Conservation (phyloP, 2,888 invertebrate genomes). For the Cryptosula pallasiana region DNA sequence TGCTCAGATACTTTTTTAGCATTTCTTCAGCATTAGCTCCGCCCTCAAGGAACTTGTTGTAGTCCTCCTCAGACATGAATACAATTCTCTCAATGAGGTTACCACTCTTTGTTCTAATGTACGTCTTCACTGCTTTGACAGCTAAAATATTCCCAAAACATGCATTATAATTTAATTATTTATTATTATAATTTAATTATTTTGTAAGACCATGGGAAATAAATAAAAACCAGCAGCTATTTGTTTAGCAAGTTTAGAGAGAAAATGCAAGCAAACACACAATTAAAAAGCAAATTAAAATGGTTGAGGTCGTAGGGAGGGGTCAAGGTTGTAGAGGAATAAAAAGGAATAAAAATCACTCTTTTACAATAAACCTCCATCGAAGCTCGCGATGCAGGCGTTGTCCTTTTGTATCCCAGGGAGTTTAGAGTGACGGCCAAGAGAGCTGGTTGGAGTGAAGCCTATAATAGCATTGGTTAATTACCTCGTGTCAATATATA, state of each 20-base stretch:
- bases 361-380: background rate
- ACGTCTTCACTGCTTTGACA: slow-evolving; percentile 34
- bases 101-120: slow-evolving; percentile 36
- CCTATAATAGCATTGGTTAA: background rate
- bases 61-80: slow-evolving; percentile 36
- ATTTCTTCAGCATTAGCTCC: slow-evolving; percentile 30
- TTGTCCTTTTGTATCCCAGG: background rate
- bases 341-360: background rate
- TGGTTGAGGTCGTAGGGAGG: too few species aligned
- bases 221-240: too few species aligned
- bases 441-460: background rate
- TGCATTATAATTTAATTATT: too few species aligned
- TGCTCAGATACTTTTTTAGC: slow-evolving; percentile 42
- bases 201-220: too few species aligned
- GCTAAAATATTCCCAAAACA: too few species aligned
- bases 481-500: too few species aligned
- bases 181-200: too few species aligned
- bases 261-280: too few species aligned
- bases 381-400: background rate
- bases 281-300: too few species aligned
- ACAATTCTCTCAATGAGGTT: slow-evolving; percentile 33
- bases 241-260: too few species aligned
- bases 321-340: too few species aligned
- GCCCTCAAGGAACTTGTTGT: slow-evolving; percentile 29
- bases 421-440: background rate